Base-by-base conservation (phyloP, 2,888 invertebrate genomes). In the Morinoia aosen region DNA sequence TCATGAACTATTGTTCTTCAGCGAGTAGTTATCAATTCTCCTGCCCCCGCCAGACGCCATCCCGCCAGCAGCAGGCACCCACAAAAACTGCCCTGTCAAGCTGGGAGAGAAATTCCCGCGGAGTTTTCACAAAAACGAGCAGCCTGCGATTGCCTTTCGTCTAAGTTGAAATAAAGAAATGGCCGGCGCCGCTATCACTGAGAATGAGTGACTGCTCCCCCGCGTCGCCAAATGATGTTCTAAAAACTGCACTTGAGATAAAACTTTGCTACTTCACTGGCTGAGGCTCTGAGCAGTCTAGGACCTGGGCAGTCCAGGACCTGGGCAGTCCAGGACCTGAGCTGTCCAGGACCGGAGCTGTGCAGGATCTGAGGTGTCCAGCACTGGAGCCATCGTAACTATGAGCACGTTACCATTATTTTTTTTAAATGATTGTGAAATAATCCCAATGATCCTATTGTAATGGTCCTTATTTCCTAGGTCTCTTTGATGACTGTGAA, bases 121-220 rank as follows among this genome's bases (percentile, higher is more conserved):
- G 40, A 39, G 12, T 90, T 90, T 19, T 14, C 7, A 19, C 11
- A 90, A 90, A 48, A 90, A 90, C 40, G 40, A 40, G 90, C 40
- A 2, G 3, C 40, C 90, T 40, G 48, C 39, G 90, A 40, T 90
- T 90, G 90, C 90, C 90, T 90, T 90, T 90, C 90, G 8, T 90
- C 90, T 8, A 90, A 90, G 90, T 90, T 90, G 40, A 90, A 90
- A 90, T 90, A 90, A 48, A 90, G 90, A 39, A 90, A 90, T 10
- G 14, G 90, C 39, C 90, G 40, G 40, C 39, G 40, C 90, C 4
- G 40, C 48, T 90, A 90, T 90, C 90, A 8, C 90, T 40, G 90
- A 40, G 48, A 90, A 90, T 90, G 40, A 90, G 90, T 5, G 90
- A 90, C 40, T 90, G 90, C 25, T 90, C 90, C 11, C 90, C 39